Base-by-base conservation (phyloP, 2,888 invertebrate genomes). In the Cheilosia urbana region DNA sequence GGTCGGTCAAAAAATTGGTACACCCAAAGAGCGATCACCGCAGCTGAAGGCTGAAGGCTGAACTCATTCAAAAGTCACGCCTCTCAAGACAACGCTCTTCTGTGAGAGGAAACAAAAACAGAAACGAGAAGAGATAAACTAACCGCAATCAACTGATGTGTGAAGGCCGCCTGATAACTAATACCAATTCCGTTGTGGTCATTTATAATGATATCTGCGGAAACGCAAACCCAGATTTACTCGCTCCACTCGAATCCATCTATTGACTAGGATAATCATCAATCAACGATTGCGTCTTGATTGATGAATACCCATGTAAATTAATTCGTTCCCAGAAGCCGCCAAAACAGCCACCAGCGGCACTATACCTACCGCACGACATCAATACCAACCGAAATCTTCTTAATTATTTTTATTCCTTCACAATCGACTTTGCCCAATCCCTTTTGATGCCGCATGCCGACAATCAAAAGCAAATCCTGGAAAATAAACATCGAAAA, bases 391-490 rank as follows among this genome's bases (percentile, higher is more conserved):
- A 53, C 71, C 37, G 19, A 85, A 37, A 85, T 85, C 81, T 71
- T 71, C 85, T 85, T 85, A 85, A 85, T 85, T 85, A 81, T 85
- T 85, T 85, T 81, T 85, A 85, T 85, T 85, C 76, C 71, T 80
- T 42, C 60, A 37, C 37, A 85, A 85, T 80, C 66, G 81, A 72
- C 85, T 85, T 85, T 62, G 71, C 57, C 71, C 76, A 65, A 81
- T 76, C 75, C 71, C 80, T 42, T 60, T 81, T 51, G 71, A 76
- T 71, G 65, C 76, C 58, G 75, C 72, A 76, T 72, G 65, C 76
- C 58, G 75, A 76, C 76, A 80, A 76, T 76, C 66, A 81, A 71
- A 66, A 42, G 80, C 75, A 85, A 71, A 76, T 63, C 60, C 65
- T 66, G 42, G n/a, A 58, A 60, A 60, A 58, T n/a, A 66, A 2